These are phyloP conservation scores for Polydrusus cervinus DNA, from an alignment of 2,888 invertebrate genomes.

Conservation along the genomic window DNA sequence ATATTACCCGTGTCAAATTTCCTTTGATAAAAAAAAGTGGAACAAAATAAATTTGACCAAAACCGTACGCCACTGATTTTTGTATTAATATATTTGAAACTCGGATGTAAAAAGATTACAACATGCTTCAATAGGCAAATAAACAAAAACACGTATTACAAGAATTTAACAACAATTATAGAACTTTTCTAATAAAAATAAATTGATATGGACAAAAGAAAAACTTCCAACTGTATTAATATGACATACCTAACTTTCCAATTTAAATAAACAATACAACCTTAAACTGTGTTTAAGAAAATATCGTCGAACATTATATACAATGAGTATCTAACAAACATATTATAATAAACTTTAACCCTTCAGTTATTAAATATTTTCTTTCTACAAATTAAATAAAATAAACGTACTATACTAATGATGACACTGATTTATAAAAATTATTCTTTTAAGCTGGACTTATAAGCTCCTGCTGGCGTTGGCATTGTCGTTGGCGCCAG, in stretches of 20 bases:
- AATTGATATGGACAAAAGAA: conserved; percentile 8
- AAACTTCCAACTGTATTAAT: conserved; percentile 14
- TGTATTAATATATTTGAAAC: conserved; percentile 7
- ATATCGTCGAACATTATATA: background rate
- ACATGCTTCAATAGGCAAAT: conserved; percentile 11
- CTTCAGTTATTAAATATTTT: too few relatives aligned
- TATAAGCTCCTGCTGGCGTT: too few relatives aligned
- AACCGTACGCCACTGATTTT: conserved; percentile 2
- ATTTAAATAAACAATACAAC: background rate
- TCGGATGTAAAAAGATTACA: conserved; percentile 1
- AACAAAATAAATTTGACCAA: background rate
- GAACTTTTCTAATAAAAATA: conserved; percentile 6
- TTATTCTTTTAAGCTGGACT: too few relatives aligned
- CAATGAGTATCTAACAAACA: too few relatives aligned
- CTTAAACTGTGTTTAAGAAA: background rate
- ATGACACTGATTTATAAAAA: too few relatives aligned
- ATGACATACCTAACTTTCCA: background rate
- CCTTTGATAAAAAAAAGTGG: too few relatives aligned
- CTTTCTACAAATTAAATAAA: too few relatives aligned
- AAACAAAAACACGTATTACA: conserved; percentile 20
- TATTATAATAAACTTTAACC: too few relatives aligned
- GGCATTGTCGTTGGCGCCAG: too few relatives aligned
- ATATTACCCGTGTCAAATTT: too few relatives aligned
- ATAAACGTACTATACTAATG: too few relatives aligned
- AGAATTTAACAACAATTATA: conserved; percentile 18